Conservation (phyloP, 2,113 vertebrate species). For the Chionodraco myersi region DNA sequence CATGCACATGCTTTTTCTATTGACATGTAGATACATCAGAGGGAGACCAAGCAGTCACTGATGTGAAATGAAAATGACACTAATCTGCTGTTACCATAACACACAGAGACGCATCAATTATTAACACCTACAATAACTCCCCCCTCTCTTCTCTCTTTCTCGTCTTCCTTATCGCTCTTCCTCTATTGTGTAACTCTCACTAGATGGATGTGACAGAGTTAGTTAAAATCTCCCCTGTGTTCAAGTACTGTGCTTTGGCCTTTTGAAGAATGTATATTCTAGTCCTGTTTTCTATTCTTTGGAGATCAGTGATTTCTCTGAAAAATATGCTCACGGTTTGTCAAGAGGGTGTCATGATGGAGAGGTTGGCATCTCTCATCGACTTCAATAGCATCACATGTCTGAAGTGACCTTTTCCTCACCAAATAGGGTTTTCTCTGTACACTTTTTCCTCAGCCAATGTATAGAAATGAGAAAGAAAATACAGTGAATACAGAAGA, state of each 20-base stretch:
- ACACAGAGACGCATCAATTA: constrained; percentile 71
- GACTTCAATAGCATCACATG: background rate
- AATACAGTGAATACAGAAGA: background rate
- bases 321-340: constrained; percentile 27
- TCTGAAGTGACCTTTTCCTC: background rate
- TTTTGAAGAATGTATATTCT: constrained; percentile 48
- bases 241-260: constrained; percentile 53
- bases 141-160: constrained; percentile 27
- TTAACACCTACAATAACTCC: constrained; percentile 71
- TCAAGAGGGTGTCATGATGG: constrained; percentile 7
- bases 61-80: constrained; percentile 78
- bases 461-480: background rate
- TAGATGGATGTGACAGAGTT: constrained; percentile 51
- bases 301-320: constrained; percentile 39
- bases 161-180: constrained; percentile 46
- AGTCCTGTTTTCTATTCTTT: constrained; percentile 7
- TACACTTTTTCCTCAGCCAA: background rate
- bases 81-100: constrained; percentile 77
- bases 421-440: background rate
- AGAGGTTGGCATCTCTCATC: background rate
- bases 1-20: constrained; percentile 39
- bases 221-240: constrained; percentile 71
- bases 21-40: constrained; percentile 75
- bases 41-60: constrained; percentile 63
- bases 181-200: constrained; percentile 46